Evolutionary conservation across 2,113 vertebrate species (phyloP), one percentile per base, ranked within the genome.

Genomic region (Calidris pugnax): DNA sequence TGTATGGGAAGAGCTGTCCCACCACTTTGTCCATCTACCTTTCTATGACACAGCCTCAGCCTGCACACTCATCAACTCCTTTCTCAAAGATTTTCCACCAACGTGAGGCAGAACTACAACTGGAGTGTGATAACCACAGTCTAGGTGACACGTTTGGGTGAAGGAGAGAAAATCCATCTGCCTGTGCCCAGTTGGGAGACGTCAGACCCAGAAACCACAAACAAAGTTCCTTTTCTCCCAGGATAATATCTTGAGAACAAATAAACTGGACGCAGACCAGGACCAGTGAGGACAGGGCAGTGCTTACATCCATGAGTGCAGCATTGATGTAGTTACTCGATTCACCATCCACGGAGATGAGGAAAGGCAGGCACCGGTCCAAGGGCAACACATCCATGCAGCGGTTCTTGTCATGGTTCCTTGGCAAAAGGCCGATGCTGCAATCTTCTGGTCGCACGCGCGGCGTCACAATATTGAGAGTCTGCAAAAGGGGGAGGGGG

Each of bases 281-380:
- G 43, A 55, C 7, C 14, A 22, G 51, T 0, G 41, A 16, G 85
- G 57, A 12, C 30, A 5, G 57, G 2, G 41, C 45, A 18, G 88
- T 67, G 91, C 99, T 98, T 97, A 99, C 99, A 10, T 99, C 99
- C 99, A 99, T 99, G 90, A 99, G 98, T 1, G 99, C 99, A 45
- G 99, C 99, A 2, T 99, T 99, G 97, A 99, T 99, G 97, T 99
- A 99, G 95, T 99, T 99, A 97, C 99, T 99, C 76, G 99, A 99
- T 93, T 99, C 99, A 2, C 99, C 99, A 6, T 99, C 99, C 85
- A 99, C 99, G 0, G 99, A 99, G 97, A 99, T 99, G 95, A 99
- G 99, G 97, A 99, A 99, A 48, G 99, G 99, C 82, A 99, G 98
- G 95, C 99, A 99, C 81, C 99, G 98, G 98, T 99, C 99, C 64